Conservation (phyloP, 2,797 vertebrate species). For the Craterocephalus amniculus region DNA sequence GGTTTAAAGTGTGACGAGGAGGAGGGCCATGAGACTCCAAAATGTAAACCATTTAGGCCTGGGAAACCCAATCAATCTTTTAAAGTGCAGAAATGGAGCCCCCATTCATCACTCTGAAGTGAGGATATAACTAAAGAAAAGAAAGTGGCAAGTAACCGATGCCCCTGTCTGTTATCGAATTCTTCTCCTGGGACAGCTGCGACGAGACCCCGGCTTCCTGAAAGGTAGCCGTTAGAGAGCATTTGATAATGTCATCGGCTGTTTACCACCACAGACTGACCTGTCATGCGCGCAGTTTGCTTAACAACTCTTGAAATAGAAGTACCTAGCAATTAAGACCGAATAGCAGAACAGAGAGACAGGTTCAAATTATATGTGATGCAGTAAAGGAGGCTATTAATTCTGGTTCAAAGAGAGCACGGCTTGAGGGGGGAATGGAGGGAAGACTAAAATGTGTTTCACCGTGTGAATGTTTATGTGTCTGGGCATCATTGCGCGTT, state of each 20-base stretch:
- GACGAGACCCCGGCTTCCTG: constrained; percentile 46
- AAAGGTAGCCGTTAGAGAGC: constrained; percentile 28
- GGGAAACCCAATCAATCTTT: constrained; percentile 73
- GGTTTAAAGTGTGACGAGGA: constrained; percentile 72
- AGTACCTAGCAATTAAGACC: constrained; percentile 69
- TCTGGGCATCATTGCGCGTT: background rate
- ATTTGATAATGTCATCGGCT: constrained; percentile 59
- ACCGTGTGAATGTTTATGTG: constrained; percentile 38
- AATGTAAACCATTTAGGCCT: constrained; percentile 64
- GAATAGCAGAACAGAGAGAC: constrained; percentile 58
- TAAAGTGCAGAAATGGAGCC: constrained; percentile 70
- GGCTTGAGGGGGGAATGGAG: constrained; percentile 41
- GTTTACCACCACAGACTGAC: constrained; percentile 67
- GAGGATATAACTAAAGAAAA: constrained; percentile 45
- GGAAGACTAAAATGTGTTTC: constrained; percentile 36
- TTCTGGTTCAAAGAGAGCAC: constrained; percentile 65
- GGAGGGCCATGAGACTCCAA: constrained; percentile 23
- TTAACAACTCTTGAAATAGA: constrained; percentile 75
- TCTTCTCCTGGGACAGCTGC: constrained; percentile 42
- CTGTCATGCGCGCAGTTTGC: constrained; percentile 56
- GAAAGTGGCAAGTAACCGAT: constrained; percentile 51
- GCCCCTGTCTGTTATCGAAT: constrained; percentile 40
- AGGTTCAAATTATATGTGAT: constrained; percentile 69
- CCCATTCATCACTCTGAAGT: constrained; percentile 56
- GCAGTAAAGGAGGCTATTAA: constrained; percentile 70